A percentile compares a stretch with the other conserved stretches of the same genome.
phyloP scores from a whole-genome alignment of 2,888 invertebrate genomes.

The Trimorus sp. region DNA sequence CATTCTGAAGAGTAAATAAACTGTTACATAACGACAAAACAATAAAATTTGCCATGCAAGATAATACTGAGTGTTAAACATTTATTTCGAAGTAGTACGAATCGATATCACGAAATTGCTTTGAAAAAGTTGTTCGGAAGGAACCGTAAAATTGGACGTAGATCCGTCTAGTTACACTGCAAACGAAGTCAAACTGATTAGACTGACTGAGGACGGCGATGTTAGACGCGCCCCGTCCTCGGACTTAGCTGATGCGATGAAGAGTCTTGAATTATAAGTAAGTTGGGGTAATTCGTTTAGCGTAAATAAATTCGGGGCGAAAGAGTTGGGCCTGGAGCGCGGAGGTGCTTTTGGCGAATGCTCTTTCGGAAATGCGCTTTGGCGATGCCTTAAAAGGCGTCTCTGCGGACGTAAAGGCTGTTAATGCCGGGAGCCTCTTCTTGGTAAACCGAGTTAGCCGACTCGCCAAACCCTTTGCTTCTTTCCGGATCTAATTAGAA shows the following conservation, averaged over 20 bases:
- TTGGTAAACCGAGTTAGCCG: slow-evolving; percentile 79
- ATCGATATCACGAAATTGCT: neutral
- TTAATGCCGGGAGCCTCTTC: slow-evolving; percentile 75
- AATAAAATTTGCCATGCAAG: no score
- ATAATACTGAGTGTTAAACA: no score
- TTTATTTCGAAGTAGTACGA: no score
- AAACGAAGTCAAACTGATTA: slow-evolving; percentile 24
- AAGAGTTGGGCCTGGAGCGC: slow-evolving; percentile 65
- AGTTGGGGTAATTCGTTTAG: slow-evolving; percentile 65
- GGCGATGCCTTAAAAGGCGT: slow-evolving; percentile 74
- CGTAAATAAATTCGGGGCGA: slow-evolving; percentile 64
- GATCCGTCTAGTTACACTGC: neutral
- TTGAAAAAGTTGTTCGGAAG: neutral
- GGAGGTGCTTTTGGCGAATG: slow-evolving; percentile 66
- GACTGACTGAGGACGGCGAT: slow-evolving; percentile 12
- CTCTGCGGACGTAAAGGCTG: slow-evolving; percentile 77
- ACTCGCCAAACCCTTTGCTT: slow-evolving; percentile 80
- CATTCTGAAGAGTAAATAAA: no score
- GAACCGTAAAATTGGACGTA: no score
- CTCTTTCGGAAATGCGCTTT: slow-evolving; percentile 69
- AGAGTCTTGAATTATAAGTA: slow-evolving; percentile 65
- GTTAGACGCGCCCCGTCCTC: slow-evolving; percentile 32
- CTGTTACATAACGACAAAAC: no score
- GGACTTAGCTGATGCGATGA: slow-evolving; percentile 50
- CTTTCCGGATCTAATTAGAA: slow-evolving; percentile 80